phyloP scores from a whole-genome alignment of 2,797 vertebrate species.

The Myoxocephalus aenaeus region DNA sequence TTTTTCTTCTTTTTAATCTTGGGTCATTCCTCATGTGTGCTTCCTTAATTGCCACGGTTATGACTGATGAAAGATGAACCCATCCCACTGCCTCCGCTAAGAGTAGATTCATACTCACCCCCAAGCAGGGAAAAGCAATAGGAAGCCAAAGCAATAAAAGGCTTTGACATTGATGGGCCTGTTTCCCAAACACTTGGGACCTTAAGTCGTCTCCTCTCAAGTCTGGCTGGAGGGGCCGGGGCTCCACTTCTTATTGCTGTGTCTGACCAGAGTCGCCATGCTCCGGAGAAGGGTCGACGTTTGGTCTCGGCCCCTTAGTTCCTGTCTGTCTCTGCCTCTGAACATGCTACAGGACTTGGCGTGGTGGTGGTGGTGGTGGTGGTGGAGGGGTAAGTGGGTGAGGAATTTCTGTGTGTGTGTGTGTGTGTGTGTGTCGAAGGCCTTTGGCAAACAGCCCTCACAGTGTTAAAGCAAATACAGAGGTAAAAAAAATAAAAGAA shows the following conservation, averaged over 20 bases:
- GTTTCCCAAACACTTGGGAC: slow-evolving; percentile 81
- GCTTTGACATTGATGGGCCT: slow-evolving; percentile 81
- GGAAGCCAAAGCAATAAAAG: slow-evolving; percentile 83
- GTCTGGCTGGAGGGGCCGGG: slow-evolving; percentile 73
- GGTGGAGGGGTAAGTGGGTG: slow-evolving; percentile 73
- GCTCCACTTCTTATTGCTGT: slow-evolving; percentile 76
- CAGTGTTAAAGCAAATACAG: slow-evolving; percentile 70
- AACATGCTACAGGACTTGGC: slow-evolving; percentile 40
- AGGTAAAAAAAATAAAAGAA: slow-evolving; percentile 1
- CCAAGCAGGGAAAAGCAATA: slow-evolving; percentile 80
- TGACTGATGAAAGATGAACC: slow-evolving; percentile 76
- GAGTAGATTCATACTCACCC: slow-evolving; percentile 66
- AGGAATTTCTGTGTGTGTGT: slow-evolving; percentile 84
- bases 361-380: slow-evolving; percentile 60
- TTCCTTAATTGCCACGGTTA: slow-evolving; percentile 71
- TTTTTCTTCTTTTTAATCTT: slow-evolving; percentile 52
- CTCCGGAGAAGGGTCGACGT: slow-evolving; percentile 61
- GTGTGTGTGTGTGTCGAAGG: slow-evolving; percentile 72
- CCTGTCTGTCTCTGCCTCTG: slow-evolving; percentile 51
- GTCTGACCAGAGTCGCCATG: slow-evolving; percentile 76
- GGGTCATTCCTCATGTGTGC: slow-evolving; percentile 65
- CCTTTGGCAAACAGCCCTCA: slow-evolving; percentile 81
- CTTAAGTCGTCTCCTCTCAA: slow-evolving; percentile 72
- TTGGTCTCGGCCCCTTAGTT: slow-evolving; percentile 62
- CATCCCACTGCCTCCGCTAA: slow-evolving; percentile 55